phyloP scores from a whole-genome alignment of 1,140 invertebrate genomes.

The Arctopsyche grandis region DNA sequence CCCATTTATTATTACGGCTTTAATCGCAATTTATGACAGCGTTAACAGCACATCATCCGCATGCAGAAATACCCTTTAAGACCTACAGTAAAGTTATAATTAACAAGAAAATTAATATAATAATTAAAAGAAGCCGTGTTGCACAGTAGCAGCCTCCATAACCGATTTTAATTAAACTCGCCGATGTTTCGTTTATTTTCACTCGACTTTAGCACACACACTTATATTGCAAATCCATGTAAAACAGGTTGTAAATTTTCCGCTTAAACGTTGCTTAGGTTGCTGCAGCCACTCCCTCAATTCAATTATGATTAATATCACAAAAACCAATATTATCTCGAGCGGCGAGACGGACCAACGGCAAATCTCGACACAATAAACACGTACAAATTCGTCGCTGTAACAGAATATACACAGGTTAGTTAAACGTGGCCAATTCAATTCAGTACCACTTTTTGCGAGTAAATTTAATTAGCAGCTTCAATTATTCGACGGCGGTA shows the following conservation, averaged over 20 bases:
- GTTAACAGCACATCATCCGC: too few species aligned
- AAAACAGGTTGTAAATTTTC: constrained; percentile 22
- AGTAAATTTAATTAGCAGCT: constrained; percentile 42
- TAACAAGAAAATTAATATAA: too few species aligned
- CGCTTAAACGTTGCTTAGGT: constrained; percentile 9
- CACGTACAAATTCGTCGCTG: too few species aligned
- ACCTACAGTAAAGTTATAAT: too few species aligned
- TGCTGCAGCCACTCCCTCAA: neutral
- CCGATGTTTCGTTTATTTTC: constrained; percentile 16
- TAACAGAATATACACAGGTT: too few species aligned
- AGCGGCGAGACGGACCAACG: neutral
- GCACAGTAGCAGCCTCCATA: too few species aligned
- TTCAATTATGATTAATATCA: constrained; percentile 15
- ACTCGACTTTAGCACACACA: neutral
- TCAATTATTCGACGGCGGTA: constrained; percentile 45
- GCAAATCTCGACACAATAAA: too few species aligned
- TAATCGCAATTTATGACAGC: too few species aligned
- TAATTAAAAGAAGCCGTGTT: too few species aligned
- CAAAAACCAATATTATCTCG: constrained; percentile 1
- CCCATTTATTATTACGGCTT: too few species aligned
- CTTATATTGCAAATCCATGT: constrained; percentile 19
- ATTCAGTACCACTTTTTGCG: constrained; percentile 31
- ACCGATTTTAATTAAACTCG: neutral
- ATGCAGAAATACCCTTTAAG: too few species aligned
- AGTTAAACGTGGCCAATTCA: too few species aligned